Base-by-base conservation (phyloP, 1,140 invertebrate genomes). In the Sycophaga agraensis region DNA sequence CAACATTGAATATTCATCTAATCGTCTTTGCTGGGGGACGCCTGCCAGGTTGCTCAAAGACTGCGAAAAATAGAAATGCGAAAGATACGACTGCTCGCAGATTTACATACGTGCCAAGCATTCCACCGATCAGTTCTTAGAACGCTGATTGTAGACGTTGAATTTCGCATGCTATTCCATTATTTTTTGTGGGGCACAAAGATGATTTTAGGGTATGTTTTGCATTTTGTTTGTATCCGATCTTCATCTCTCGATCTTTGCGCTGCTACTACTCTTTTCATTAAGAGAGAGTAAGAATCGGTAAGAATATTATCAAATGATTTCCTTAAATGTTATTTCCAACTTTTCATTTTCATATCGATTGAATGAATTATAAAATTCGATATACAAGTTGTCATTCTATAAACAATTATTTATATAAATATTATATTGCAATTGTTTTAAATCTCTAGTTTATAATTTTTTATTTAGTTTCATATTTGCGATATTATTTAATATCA, bases 21-120 rank as follows among this genome's bases (percentile, higher is more conserved):
- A 57, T 59, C 46, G 34, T 12, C 1, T 1, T 19, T 12, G 46
- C 2, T 16, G 16, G 7, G 19, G n/a, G 17, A 37, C n/a, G 19
- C n/a, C n/a, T n/a, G n/a, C n/a, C n/a, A n/a, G n/a, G n/a, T n/a
- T n/a, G n/a, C n/a, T n/a, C 31, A 7, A 31, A 17, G 17, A 54
- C 35, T n/a, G 19, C 14, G 31, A 51, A 51, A 51, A 34, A 42
- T 51, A 43, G 28, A 59, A 19, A 50, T 42, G 26, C 37, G 37
- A n/a, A n/a, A 45, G 34, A 42, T 16, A 54, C 40, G 39, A 51
- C 40, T 59, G 24, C 28, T 51, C 67, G 67, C 60, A 65, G 59
- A 68, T 64, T 73, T 68, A 70, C 64, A 68, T 63, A 64, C 63
- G 35, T 58, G 49, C 56, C 55, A 2, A 51, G 24, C 48, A 55